Conservation (phyloP, 2,888 invertebrate species). For the Volucella inflata region DNA sequence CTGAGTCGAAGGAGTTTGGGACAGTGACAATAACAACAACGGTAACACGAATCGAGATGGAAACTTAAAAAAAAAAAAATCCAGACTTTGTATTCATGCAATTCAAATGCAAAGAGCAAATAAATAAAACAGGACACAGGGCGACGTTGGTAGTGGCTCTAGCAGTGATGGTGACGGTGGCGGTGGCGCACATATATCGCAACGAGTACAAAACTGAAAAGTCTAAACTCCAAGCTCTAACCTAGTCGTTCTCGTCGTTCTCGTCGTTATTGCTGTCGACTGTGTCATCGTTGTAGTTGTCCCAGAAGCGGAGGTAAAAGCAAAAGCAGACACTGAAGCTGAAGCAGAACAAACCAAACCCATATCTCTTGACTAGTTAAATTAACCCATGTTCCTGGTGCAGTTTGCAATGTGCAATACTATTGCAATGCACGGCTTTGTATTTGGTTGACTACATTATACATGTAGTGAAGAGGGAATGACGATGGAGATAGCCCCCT, state of each 20-base stretch:
- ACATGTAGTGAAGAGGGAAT: background rate
- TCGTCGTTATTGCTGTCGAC: slow-evolving; percentile 40
- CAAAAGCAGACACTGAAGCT: too few relatives aligned
- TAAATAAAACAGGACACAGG: slow-evolving; percentile 69
- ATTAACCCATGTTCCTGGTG: slow-evolving; percentile 69
- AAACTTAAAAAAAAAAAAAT: slow-evolving; percentile 5
- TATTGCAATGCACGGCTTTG: slow-evolving; percentile 62
- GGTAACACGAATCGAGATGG: background rate
- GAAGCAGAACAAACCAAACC: slow-evolving; percentile 61
- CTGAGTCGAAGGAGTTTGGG: background rate
- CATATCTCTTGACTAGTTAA: slow-evolving; percentile 73
- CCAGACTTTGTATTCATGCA: slow-evolving; percentile 72
- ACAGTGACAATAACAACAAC: background rate
- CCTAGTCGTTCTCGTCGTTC: slow-evolving; percentile 11
- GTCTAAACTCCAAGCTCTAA: slow-evolving; percentile 19
- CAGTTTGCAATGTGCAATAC: slow-evolving; percentile 43
- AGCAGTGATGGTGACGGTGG: background rate
- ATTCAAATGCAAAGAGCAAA: slow-evolving; percentile 73
- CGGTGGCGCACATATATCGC: background rate
- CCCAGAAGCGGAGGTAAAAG: background rate
- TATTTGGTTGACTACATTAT: slow-evolving; percentile 59
- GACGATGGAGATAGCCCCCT: slow-evolving; percentile 11
- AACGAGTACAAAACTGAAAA: slow-evolving; percentile 15
- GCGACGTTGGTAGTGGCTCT: slow-evolving; percentile 8
- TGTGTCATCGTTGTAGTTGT: slow-evolving; percentile 23